Evolutionary conservation across 2,113 vertebrate genomes (phyloP), one percentile per base, ranked within the genome.

Genomic region (Pithys albifrons): DNA sequence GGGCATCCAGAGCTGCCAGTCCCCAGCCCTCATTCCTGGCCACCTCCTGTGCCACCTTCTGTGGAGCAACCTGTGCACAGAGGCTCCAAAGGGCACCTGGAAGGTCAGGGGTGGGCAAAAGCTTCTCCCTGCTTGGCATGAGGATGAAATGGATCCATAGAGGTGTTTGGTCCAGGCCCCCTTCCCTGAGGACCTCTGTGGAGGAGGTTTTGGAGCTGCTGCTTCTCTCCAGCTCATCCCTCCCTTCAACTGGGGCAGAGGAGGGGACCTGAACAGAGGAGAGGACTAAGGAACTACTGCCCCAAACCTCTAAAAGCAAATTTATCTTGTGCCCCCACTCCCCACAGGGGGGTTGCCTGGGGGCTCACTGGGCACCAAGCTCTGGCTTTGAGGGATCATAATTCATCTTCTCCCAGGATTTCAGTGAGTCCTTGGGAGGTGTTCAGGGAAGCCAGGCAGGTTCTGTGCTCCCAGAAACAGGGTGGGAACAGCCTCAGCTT

Each of bases 391-490:
- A 55, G 41, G 33, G 5, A 57, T 6, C 37, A 17, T 9, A 22
- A 4, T 19, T 43, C 80, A 66, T 20, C 45, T 23, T 49, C 27
- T 49, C 13, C 20, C 13, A 20, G 35, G 28, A 12, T 22, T 46
- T 35, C 3, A 12, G 19, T 0, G 12, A 87, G 29, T 28, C 57
- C 0, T 6, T 0, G 0, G 43, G 46, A 25, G 0, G 7, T 2
- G 3, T 43, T 28, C 54, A 59, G 59, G 45, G 39, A 52, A 39
- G n/a, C 55, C 61, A 31, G 52, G 19, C 41, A 62, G 58, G 20
- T 9, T 19, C n/a, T 5, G 18, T 9, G 35, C 33, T n/a, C 58
- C 48, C 77, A 43, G 19, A 43, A 52, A 51, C 2, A 3, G 45
- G 43, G 43, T 2, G 9, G 58, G 39, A 70, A 11, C 51, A 48